Evolutionary conservation across 2,888 invertebrate genomes (phyloP).

Genomic region (Tineola bisselliella): DNA sequence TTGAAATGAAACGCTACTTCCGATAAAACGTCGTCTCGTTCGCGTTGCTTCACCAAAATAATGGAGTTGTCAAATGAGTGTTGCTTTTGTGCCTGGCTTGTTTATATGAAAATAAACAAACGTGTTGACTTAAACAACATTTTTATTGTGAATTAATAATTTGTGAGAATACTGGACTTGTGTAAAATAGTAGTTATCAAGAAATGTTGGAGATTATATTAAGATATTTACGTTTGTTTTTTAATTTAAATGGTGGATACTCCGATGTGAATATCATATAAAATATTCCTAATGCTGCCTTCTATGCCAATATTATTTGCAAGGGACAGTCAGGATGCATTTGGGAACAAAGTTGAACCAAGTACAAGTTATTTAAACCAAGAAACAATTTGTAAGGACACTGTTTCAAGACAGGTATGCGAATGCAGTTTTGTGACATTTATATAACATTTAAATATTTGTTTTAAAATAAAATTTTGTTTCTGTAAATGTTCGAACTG

Average conservation of each 20-base stretch:
- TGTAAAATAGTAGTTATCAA: background rate
- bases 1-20: constrained; percentile 36
- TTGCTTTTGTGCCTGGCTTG: constrained; percentile 35
- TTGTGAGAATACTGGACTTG: constrained; percentile 13
- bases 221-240: background rate
- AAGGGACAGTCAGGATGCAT: constrained; percentile 60
- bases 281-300: constrained; percentile 43
- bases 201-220: background rate
- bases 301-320: constrained; percentile 62
- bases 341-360: constrained; percentile 55
- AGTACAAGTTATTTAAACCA: constrained; percentile 45
- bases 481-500: too few species aligned
- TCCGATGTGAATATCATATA: background rate
- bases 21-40: constrained; percentile 30
- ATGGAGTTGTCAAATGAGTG: constrained; percentile 49
- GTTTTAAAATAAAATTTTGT: background rate
- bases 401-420: background rate
- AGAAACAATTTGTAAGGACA: background rate
- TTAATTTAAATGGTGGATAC: background rate
- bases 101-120: constrained; percentile 37
- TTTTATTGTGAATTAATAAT: constrained; percentile 27
- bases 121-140: constrained; percentile 27
- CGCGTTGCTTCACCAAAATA: constrained; percentile 27
- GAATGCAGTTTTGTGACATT: background rate
- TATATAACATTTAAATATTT: background rate